Conservation (phyloP, 2,113 vertebrate genomes). For the Callipepla squamata region DNA sequence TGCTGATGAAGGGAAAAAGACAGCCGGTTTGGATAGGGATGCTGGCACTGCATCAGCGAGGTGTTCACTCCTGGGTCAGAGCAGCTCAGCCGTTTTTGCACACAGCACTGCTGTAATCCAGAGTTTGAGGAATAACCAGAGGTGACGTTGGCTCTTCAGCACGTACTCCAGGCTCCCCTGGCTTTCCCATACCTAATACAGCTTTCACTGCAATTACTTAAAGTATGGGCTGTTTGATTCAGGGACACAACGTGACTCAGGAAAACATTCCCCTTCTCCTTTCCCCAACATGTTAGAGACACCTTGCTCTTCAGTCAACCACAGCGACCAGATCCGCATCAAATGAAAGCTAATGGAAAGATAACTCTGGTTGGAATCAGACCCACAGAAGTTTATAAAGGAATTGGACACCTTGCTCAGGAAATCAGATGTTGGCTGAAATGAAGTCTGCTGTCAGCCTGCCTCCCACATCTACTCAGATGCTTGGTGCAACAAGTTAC, state of each 20-base stretch:
- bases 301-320: background rate
- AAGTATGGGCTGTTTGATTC: background rate
- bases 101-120: background rate
- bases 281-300: background rate
- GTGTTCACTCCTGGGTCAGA: background rate
- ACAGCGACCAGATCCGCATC: background rate
- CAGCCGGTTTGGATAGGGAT: background rate
- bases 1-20: background rate
- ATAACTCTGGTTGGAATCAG: background rate
- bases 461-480: background rate
- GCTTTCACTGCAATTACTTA: background rate
- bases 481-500: background rate
- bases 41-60: fast-evolving
- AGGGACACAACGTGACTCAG: fast-evolving
- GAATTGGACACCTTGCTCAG: background rate
- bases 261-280: background rate
- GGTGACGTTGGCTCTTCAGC: background rate
- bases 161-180: background rate
- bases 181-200: background rate
- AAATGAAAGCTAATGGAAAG: background rate
- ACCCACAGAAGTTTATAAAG: background rate
- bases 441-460: background rate
- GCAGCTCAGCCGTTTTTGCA: background rate
- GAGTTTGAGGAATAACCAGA: background rate
- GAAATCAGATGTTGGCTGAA: background rate